These are phyloP conservation scores for Peromyscus melanophrys DNA, from an alignment of 2,797 vertebrate species.

Conservation along the genomic window DNA sequence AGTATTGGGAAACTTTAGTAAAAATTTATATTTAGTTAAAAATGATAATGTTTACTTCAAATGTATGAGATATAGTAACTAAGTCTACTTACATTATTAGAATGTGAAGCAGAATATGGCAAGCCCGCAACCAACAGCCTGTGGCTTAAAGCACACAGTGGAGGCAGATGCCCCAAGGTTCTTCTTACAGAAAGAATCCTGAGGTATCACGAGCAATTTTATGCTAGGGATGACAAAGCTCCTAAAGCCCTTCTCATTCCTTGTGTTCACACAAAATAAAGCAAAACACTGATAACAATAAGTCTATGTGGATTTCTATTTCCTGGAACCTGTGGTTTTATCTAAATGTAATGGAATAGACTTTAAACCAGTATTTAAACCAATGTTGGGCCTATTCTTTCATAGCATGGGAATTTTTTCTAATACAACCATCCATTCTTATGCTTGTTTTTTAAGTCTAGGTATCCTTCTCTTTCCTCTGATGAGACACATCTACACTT, in stretches of 20 bases:
- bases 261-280: background rate
- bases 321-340: background rate
- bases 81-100: background rate
- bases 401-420: background rate
- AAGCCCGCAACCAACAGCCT: background rate
- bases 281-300: background rate
- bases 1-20: background rate
- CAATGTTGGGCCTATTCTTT: background rate
- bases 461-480: background rate
- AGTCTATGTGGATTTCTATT: background rate
- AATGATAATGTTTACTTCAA: background rate
- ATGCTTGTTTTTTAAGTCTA: background rate
- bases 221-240: background rate
- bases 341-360: background rate
- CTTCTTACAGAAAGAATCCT: background rate
- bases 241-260: background rate
- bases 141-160: background rate
- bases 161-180: accelerated
- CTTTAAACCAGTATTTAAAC: background rate
- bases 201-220: background rate
- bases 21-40: background rate
- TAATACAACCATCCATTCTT: background rate
- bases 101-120: background rate
- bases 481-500: too few relatives aligned
- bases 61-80: background rate